These are phyloP conservation scores for Campylorhamphus procurvoides DNA, from an alignment of 2,113 vertebrate genomes.

Conservation along the genomic window DNA sequence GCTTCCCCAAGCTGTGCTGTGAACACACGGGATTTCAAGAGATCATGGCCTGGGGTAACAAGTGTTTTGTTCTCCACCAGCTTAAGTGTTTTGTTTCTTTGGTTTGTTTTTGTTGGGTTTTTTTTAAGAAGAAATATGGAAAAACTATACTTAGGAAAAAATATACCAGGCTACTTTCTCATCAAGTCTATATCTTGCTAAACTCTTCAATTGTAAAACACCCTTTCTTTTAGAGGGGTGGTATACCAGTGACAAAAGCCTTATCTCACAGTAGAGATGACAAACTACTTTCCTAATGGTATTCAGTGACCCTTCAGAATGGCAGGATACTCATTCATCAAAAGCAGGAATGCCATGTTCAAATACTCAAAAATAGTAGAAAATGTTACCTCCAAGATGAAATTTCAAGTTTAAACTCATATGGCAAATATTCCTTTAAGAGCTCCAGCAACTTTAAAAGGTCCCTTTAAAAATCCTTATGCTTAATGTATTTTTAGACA, in stretches of 20 bases:
- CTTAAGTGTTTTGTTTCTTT: neutral
- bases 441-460: neutral
- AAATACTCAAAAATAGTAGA: neutral
- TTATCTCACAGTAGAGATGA: neutral
- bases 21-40: neutral
- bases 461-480: conserved; percentile 35
- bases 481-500: conserved; percentile 57
- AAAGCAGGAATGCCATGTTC: neutral
- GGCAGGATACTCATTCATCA: neutral
- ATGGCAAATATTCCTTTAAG: neutral
- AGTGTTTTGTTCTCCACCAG: neutral
- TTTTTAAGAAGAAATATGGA: neutral
- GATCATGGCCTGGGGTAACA: neutral
- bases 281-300: neutral
- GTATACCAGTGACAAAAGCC: neutral
- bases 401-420: neutral
- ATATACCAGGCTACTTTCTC: neutral
- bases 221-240: neutral
- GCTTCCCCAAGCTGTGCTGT: neutral
- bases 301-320: neutral
- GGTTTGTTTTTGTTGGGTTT: too few relatives aligned
- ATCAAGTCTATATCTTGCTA: neutral
- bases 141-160: neutral
- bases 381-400: neutral
- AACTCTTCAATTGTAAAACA: neutral